These are phyloP conservation scores for Apteryx owenii DNA, from an alignment of 2,113 vertebrate species.

Conservation along the genomic window DNA sequence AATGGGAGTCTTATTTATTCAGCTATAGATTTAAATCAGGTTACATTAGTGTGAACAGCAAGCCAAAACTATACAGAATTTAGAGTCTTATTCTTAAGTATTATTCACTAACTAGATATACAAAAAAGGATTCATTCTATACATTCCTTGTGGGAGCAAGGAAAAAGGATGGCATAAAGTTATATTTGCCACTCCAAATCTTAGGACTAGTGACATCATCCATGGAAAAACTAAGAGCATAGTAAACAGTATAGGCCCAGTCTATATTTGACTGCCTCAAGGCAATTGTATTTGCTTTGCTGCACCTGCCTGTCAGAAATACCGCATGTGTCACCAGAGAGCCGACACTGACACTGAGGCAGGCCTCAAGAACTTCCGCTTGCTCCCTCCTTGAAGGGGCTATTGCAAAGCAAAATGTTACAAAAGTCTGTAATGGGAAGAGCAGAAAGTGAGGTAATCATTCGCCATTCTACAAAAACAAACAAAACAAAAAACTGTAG, in stretches of 20 bases:
- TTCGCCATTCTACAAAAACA: no score
- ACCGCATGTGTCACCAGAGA: not conserved
- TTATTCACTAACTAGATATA: not conserved
- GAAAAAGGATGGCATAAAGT: not conserved
- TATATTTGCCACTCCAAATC: not conserved
- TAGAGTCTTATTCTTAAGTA: not conserved
- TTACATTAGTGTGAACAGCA: not conserved
- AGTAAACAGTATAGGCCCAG: not conserved
- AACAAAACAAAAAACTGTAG: no score
- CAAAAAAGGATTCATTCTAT: not conserved
- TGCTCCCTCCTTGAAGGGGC: not conserved
- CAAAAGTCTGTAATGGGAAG: no score
- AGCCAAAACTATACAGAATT: not conserved
- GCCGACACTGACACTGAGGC: no score
- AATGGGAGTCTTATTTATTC: not conserved
- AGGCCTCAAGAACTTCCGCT: not conserved
- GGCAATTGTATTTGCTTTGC: not conserved
- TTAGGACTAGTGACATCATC: not conserved
- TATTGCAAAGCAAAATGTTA: no score
- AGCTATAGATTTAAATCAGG: not conserved
- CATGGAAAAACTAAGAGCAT: not conserved
- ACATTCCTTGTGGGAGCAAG: not conserved
- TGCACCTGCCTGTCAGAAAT: not conserved
- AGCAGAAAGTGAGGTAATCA: no score
- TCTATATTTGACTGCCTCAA: not conserved